phyloP scores from a whole-genome alignment of 2,113 vertebrate genomes.

The Raja brachyura region DNA sequence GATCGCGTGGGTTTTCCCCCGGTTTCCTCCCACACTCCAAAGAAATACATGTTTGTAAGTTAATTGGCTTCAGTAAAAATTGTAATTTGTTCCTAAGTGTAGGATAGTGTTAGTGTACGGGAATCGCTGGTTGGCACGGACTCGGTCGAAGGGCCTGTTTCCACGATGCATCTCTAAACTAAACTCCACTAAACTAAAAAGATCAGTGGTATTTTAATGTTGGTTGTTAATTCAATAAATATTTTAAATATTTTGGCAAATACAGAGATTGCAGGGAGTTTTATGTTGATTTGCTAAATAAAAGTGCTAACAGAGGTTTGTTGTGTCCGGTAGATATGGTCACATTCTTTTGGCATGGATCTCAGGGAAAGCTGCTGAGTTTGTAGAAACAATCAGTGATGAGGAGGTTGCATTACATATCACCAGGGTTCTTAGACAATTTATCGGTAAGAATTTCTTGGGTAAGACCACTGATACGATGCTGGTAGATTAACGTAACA shows the following conservation, averaged over 20 bases:
- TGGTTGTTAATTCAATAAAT: neutral
- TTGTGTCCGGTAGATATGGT: slow-evolving; percentile 42
- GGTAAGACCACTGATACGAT: neutral
- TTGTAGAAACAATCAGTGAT: slow-evolving; percentile 45
- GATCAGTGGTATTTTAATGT: neutral
- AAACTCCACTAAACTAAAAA: too few relatives aligned
- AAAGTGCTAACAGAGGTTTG: neutral
- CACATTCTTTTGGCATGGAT: slow-evolving; percentile 46
- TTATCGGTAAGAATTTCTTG: slow-evolving; percentile 41
- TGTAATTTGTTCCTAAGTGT: too few relatives aligned
- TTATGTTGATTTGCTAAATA: neutral
- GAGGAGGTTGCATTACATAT: slow-evolving; percentile 43
- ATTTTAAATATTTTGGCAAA: neutral
- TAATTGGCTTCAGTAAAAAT: too few relatives aligned
- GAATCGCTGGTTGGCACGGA: too few relatives aligned
- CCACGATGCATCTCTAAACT: too few relatives aligned
- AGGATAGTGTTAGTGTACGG: too few relatives aligned
- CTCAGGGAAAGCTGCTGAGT: slow-evolving; percentile 42
- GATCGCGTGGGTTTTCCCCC: too few relatives aligned
- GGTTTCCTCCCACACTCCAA: too few relatives aligned
- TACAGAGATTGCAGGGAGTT: neutral
- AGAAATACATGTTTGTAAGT: too few relatives aligned
- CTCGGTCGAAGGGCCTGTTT: too few relatives aligned
- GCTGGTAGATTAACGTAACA: neutral
- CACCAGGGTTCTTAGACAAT: slow-evolving; percentile 44